Conservation (phyloP, 2,797 vertebrate species). For the Silurus lanzhouensis region DNA sequence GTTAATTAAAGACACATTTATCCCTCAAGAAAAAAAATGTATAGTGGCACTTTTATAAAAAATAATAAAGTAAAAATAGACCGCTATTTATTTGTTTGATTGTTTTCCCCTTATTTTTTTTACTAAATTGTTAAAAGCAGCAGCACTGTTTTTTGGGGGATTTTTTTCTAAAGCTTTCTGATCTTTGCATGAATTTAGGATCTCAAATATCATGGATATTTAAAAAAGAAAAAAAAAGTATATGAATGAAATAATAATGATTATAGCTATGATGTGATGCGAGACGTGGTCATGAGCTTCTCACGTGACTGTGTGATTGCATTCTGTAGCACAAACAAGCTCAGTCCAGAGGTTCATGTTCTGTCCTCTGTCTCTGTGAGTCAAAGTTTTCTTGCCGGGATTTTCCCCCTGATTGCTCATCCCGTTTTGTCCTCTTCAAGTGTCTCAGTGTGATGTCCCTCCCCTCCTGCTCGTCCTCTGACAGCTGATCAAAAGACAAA, state of each 20-base stretch:
- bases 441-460: constrained; percentile 9
- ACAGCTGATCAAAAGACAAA: constrained; percentile 86
- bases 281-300: background rate
- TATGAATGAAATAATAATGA: background rate
- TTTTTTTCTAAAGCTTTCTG: too few species aligned
- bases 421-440: constrained; percentile 16
- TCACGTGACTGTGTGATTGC: background rate
- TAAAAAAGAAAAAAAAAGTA: background rate
- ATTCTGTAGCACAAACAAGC: background rate
- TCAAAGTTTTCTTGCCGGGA: background rate
- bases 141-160: too few species aligned
- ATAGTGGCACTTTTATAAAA: background rate
- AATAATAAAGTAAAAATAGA: background rate
- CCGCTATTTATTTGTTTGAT: too few species aligned
- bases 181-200: too few species aligned
- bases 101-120: too few species aligned
- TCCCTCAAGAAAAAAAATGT: background rate
- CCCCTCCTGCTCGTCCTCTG: constrained; percentile 70
- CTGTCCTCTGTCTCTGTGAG: constrained; percentile 26
- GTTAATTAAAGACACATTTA: too few species aligned
- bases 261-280: background rate
- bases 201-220: too few species aligned
- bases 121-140: too few species aligned
- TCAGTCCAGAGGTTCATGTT: background rate
- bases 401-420: constrained; percentile 7